Conservation (phyloP, 2,797 vertebrate species). For the Centroberyx gerrardi region DNA sequence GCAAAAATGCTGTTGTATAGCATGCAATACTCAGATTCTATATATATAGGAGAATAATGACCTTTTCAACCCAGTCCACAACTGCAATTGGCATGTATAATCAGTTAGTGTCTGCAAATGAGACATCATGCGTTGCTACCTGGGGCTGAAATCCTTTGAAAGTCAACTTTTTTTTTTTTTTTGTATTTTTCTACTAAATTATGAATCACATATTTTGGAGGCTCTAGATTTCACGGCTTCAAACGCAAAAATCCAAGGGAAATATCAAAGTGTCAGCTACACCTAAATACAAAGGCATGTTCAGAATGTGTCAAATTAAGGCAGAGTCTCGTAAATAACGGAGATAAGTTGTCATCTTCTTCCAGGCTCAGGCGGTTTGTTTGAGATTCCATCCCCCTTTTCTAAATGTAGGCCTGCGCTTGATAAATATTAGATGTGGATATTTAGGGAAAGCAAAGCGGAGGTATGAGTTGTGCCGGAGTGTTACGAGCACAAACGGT, state of each 20-base stretch:
- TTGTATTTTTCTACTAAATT: slow-evolving; percentile 29
- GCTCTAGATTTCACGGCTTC: slow-evolving; percentile 12
- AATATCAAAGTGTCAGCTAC: background rate
- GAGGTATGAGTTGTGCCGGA: slow-evolving; percentile 13
- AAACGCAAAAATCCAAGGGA: slow-evolving; percentile 13
- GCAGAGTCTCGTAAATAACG: background rate
- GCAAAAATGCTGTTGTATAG: slow-evolving; percentile 49
- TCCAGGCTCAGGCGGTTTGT: slow-evolving; percentile 27
- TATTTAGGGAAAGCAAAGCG: slow-evolving; percentile 19
- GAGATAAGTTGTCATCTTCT: slow-evolving; percentile 36
- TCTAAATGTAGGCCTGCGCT: slow-evolving; percentile 41
- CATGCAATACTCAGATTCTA: slow-evolving; percentile 30
- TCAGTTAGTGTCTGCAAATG: background rate
- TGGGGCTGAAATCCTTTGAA: slow-evolving; percentile 14
- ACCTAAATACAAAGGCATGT: background rate
- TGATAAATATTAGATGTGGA: slow-evolving; percentile 22
- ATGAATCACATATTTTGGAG: background rate
- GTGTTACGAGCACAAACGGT: slow-evolving; percentile 24
- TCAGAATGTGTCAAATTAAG: slow-evolving; percentile 9
- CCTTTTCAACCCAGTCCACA: background rate
- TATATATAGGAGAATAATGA: background rate
- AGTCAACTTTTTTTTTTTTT: background rate
- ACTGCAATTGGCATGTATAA: background rate
- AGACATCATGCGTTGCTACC: slow-evolving; percentile 1
- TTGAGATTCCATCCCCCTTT: slow-evolving; percentile 14